Base-by-base conservation (phyloP, 2,888 invertebrate genomes). In the Seladonia tumulorum region DNA sequence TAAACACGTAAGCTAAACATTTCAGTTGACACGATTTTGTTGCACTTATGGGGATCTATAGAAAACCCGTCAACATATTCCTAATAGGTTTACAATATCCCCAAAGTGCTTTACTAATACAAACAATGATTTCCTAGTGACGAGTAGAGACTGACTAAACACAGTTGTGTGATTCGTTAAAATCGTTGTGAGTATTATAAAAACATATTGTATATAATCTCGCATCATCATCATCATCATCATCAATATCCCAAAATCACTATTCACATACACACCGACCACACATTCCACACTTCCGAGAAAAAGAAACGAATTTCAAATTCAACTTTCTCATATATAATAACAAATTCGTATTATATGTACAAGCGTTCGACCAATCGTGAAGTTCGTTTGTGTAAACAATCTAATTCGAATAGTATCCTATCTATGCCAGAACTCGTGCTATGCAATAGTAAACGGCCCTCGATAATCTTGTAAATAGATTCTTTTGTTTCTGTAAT, bases 301-400 rank as follows among this genome's bases (percentile, higher is more conserved):
- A 39, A 35, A 57, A 74, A 78, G 57, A 66, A 85, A 42, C n/a
- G 29, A 70, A 81, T 53, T 53, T 57, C 60, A 16, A 53, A 53
- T 53, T 68, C 39, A 18, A 42, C 47, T 73, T 77, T 42, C 77
- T 70, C 57, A 57, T 87, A 84, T 72, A 18, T 77, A 81, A 85
- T 63, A 76, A 82, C 70, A 87, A 77, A 72, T 78, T 81, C 72
- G 76, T 74, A 82, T 82, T 91, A 91, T 90, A 81, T 91, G 79
- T 92, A 92, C 90, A 92, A 82, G 80, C 83, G 83, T 82, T 84
- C 74, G 76, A 72, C 71, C 5, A 85, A 73, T 75, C n/a, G 22
- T 39, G 14, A 60, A 35, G 53, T 39, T 42, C 29, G 5, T 29
- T 66, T n/a, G 5, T 42, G 42, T 49, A 49, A 16, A 68, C 42